Percentiles rank a stretch among this genome's conserved stretches.
phyloP scores from a whole-genome alignment of 1,140 invertebrate genomes.

The Drosophila azteca region DNA sequence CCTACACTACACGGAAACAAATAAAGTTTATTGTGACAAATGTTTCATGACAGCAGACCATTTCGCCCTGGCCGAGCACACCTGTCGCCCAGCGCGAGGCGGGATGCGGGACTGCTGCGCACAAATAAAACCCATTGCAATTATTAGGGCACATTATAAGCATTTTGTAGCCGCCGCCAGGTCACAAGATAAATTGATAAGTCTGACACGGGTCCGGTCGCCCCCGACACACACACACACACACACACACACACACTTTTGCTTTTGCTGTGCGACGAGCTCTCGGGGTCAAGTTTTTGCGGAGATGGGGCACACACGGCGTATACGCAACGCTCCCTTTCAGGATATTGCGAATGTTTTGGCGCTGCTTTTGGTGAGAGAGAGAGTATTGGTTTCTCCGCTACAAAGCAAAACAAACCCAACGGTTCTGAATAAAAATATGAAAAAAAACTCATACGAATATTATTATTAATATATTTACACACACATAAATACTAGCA shows the following conservation, averaged over 20 bases:
- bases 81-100: slow-evolving; percentile 22
- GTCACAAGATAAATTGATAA: slow-evolving; percentile 68
- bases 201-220: slow-evolving; percentile 53
- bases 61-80: slow-evolving; percentile 51
- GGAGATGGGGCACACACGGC: slow-evolving; percentile 23
- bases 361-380: no score
- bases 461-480: no score
- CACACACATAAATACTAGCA: no score
- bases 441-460: no score
- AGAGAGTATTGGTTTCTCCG: no score
- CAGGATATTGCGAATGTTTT: slow-evolving; percentile 17
- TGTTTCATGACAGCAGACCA: slow-evolving; percentile 77
- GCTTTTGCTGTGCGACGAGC: slow-evolving; percentile 9
- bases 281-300: slow-evolving; percentile 27
- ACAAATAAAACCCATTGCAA: slow-evolving; percentile 75
- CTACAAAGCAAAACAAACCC: no score
- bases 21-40: slow-evolving; percentile 83
- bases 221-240: background rate
- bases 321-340: slow-evolving; percentile 62
- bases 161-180: slow-evolving; percentile 36
- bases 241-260: no score
- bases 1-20: slow-evolving; percentile 66
- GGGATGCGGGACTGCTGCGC: slow-evolving; percentile 6
- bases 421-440: no score
- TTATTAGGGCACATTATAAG: slow-evolving; percentile 74